Conservation (phyloP, 2,888 invertebrate species). For the Orchesella flavescens region DNA sequence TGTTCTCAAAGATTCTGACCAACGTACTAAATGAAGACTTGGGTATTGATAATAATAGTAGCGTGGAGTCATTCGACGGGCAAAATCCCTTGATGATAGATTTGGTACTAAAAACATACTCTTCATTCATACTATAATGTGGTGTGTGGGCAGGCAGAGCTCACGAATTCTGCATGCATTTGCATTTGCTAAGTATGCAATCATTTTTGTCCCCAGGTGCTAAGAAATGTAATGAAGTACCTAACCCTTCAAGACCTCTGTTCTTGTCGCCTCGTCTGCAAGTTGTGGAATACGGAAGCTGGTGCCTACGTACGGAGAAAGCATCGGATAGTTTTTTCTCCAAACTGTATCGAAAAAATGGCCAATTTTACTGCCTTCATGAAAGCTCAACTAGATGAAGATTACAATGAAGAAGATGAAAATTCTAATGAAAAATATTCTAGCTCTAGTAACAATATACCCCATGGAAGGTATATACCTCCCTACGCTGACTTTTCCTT, state of each 20-base stretch:
- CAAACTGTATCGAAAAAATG: slow-evolving; percentile 66
- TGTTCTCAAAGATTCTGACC: slow-evolving; percentile 59
- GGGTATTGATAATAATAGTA: not conserved
- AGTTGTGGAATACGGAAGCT: slow-evolving; percentile 66
- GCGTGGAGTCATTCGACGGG: slow-evolving; percentile 16
- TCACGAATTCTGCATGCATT: not conserved
- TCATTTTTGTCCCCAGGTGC: slow-evolving; percentile 46
- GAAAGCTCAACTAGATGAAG: slow-evolving; percentile 47
- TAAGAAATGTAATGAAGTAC: slow-evolving; percentile 62
- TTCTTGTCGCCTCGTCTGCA: slow-evolving; percentile 63
- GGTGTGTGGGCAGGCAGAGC: too few relatives aligned
- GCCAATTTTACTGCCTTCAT: slow-evolving; percentile 61
- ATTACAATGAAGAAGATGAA: slow-evolving; percentile 4
- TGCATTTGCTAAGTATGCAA: not conserved
- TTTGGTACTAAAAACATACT: too few relatives aligned
- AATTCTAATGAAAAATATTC: too few relatives aligned
- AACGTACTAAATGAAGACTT: slow-evolving; percentile 55
- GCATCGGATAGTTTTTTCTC: slow-evolving; percentile 65
- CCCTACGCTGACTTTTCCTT: slow-evolving; percentile 65
- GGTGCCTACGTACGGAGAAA: slow-evolving; percentile 55
- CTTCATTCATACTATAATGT: too few relatives aligned
- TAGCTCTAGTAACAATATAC: not conserved
- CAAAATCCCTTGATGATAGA: slow-evolving; percentile 66
- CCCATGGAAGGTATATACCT: slow-evolving; percentile 33
- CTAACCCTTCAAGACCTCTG: slow-evolving; percentile 47